Evolutionary conservation across 2,888 invertebrate species (phyloP).

Genomic region (Melanostoma scalare): DNA sequence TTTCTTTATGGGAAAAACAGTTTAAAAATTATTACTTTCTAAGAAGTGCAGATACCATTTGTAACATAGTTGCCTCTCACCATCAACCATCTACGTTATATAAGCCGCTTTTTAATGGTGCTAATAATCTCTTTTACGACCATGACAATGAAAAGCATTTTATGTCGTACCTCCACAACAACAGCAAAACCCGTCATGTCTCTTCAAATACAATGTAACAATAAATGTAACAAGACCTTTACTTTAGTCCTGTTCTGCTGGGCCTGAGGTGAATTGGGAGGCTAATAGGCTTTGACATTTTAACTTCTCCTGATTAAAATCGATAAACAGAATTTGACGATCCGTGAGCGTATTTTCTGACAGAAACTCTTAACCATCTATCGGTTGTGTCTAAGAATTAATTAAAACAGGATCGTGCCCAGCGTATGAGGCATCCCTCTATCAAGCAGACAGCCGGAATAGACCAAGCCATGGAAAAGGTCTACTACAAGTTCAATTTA

Average conservation of each 20-base stretch:
- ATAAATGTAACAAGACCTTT: slow-evolving; percentile 6
- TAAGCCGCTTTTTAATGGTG: slow-evolving; percentile 9
- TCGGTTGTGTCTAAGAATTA: slow-evolving; percentile 42
- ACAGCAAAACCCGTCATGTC: slow-evolving; percentile 3
- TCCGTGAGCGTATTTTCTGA: slow-evolving; percentile 11
- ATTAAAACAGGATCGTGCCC: slow-evolving; percentile 61
- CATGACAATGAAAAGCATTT: slow-evolving; percentile 4
- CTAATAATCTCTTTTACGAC: slow-evolving; percentile 29
- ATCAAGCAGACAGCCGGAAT: slow-evolving; percentile 25
- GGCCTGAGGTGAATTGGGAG: slow-evolving; percentile 12
- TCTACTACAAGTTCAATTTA: slow-evolving; percentile 64
- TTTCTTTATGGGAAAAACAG: not conserved
- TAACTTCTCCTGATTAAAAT: not conserved
- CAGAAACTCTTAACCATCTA: slow-evolving; percentile 12
- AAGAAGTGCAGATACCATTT: slow-evolving; percentile 9
- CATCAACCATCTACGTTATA: not conserved
- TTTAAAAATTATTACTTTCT: slow-evolving; percentile 23
- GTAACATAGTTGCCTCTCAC: slow-evolving; percentile 6
- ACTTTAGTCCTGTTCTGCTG: not conserved
- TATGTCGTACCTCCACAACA: not conserved
- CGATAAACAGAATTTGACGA: slow-evolving; percentile 27
- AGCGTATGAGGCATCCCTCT: slow-evolving; percentile 31
- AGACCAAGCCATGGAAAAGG: slow-evolving; percentile 14
- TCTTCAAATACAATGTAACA: slow-evolving; percentile 13
- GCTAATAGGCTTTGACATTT: slow-evolving; percentile 30